These are phyloP conservation scores for Eidolon dupreanum DNA, from an alignment of 2,797 vertebrate species.

Conservation along the genomic window DNA sequence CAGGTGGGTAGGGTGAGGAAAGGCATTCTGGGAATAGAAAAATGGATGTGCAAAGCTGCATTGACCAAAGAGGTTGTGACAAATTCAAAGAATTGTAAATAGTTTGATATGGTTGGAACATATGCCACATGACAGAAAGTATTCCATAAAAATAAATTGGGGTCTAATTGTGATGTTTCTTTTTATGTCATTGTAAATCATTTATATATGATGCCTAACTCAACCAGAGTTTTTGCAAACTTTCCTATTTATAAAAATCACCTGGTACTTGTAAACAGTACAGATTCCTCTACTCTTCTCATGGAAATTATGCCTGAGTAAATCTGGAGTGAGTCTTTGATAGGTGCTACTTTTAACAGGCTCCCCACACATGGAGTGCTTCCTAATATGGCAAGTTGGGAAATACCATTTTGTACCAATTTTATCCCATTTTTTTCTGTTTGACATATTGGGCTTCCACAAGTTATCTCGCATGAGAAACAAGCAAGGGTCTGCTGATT, in stretches of 20 bases:
- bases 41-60: background rate
- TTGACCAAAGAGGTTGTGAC: background rate
- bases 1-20: background rate
- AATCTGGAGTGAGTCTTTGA: background rate
- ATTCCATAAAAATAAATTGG: background rate
- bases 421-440: background rate
- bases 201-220: background rate
- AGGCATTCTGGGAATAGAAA: background rate
- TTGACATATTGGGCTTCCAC: background rate
- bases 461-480: background rate
- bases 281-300: background rate
- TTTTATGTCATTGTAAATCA: slow-evolving; percentile 12
- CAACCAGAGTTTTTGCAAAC: background rate
- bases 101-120: background rate
- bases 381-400: background rate
- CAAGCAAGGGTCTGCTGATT: background rate
- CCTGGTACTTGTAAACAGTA: background rate
- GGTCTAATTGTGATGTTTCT: background rate
- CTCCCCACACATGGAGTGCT: background rate
- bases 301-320: background rate
- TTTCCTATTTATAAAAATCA: background rate
- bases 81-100: background rate
- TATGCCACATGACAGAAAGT: background rate
- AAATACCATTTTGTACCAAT: background rate
- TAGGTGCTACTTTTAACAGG: background rate